These are phyloP conservation scores for Monomorium pharaonis DNA, from an alignment of 1,140 invertebrate genomes.

Conservation along the genomic window DNA sequence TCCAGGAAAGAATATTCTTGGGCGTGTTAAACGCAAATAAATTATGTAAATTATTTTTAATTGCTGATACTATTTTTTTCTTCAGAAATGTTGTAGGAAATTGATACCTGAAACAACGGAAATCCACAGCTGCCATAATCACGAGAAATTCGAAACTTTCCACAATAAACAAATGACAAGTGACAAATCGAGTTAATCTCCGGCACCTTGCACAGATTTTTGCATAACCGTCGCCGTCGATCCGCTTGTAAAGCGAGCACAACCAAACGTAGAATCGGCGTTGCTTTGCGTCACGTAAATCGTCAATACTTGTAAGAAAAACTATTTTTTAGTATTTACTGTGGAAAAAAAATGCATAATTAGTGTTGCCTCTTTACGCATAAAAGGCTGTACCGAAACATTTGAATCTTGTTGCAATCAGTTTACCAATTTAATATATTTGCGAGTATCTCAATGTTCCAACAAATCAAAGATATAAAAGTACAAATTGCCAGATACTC, in stretches of 20 bases:
- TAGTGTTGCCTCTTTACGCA: background rate
- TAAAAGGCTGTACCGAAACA: background rate
- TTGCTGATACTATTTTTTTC: background rate
- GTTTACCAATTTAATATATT: background rate
- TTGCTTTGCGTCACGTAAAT: background rate
- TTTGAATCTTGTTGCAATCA: too few relatives aligned
- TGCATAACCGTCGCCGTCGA: background rate
- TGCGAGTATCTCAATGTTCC: background rate
- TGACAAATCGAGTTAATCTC: background rate
- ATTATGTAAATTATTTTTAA: background rate
- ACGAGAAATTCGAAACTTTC: background rate
- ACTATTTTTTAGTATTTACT: background rate
- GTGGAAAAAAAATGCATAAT: background rate
- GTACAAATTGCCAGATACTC: background rate
- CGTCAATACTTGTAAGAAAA: background rate
- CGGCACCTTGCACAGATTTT: background rate
- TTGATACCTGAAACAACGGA: conserved; percentile 13
- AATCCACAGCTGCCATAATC: background rate
- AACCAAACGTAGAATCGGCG: background rate
- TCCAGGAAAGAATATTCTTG: background rate
- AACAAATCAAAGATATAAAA: background rate
- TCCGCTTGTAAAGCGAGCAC: background rate
- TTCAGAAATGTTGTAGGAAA: background rate
- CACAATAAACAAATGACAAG: too few relatives aligned
- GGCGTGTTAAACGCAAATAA: background rate